These are phyloP conservation scores for Eulemur macaco DNA, from an alignment of 2,113 vertebrate species.

Conservation along the genomic window DNA sequence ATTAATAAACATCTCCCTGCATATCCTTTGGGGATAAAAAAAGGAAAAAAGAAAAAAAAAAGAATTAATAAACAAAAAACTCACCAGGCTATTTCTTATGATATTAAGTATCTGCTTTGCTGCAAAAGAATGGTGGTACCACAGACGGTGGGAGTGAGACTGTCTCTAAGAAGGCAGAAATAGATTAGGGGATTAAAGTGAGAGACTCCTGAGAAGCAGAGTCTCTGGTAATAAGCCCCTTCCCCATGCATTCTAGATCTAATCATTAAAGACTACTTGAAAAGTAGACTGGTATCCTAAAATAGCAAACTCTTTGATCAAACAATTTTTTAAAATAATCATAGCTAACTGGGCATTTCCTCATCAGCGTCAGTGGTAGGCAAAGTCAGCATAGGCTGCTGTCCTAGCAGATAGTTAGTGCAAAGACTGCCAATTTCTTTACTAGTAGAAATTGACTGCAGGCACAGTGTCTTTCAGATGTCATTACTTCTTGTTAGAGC, in stretches of 20 bases:
- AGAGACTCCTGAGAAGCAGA: neutral
- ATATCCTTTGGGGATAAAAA: too few species aligned
- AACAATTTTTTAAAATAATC: constrained; percentile 39
- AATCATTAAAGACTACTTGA: constrained; percentile 55
- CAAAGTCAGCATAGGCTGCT: constrained; percentile 3
- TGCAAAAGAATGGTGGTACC: neutral
- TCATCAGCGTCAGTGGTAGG: neutral
- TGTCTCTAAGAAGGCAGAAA: constrained; percentile 59
- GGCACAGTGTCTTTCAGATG: neutral
- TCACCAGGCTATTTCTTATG: constrained; percentile 50
- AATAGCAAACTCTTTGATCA: constrained; percentile 31
- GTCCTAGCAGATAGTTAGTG: neutral
- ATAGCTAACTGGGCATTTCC: neutral
- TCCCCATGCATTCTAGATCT: constrained; percentile 37
- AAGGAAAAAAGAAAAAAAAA: neutral
- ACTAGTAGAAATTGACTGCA: neutral
- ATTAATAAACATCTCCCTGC: constrained; percentile 55
- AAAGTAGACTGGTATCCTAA: constrained; percentile 28
- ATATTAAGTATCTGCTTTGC: constrained; percentile 37
- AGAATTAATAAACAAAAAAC: constrained; percentile 69
- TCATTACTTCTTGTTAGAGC: neutral
- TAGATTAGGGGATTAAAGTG: constrained; percentile 9
- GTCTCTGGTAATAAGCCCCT: neutral
- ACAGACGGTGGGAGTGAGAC: neutral
- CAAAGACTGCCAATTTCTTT: neutral